Conservation (phyloP, 2,888 invertebrate genomes). For the Frankliniella intonsa region DNA sequence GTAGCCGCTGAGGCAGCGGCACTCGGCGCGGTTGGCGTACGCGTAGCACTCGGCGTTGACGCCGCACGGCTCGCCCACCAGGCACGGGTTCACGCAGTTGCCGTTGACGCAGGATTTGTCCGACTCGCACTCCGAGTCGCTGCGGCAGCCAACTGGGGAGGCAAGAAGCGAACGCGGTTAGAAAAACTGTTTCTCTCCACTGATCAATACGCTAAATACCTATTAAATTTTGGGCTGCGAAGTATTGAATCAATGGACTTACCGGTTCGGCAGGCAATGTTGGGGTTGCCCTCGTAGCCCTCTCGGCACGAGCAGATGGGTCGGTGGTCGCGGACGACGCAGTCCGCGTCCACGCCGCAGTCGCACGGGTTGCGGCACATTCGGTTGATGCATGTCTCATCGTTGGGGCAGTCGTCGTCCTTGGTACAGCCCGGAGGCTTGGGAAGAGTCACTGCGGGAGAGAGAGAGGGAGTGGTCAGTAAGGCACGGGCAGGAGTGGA, state of each 20-base stretch:
- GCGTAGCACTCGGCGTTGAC: constrained; percentile 77
- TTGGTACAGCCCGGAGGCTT: constrained; percentile 64
- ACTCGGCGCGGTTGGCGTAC: constrained; percentile 66
- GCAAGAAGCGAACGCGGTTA: background rate
- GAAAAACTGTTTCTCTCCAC: background rate
- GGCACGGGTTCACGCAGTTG: constrained; percentile 80
- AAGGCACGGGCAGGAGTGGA: background rate
- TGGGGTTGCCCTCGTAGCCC: constrained; percentile 83
- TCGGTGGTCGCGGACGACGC: constrained; percentile 74
- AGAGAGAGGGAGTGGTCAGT: background rate
- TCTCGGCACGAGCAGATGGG: constrained; percentile 81
- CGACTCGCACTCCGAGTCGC: constrained; percentile 76
- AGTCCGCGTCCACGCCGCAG: constrained; percentile 79
- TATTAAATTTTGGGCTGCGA: background rate
- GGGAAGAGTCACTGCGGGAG: constrained; percentile 53
- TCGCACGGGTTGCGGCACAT: constrained; percentile 83
- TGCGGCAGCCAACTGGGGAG: constrained; percentile 66
- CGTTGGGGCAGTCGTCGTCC: constrained; percentile 71
- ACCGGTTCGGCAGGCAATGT: constrained; percentile 66
- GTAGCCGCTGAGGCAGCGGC: constrained; percentile 75
- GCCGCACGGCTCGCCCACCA: constrained; percentile 74
- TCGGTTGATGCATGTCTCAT: constrained; percentile 79
- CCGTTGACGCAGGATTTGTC: constrained; percentile 79
- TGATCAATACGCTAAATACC: no score
- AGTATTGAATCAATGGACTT: constrained; percentile 37